Evolutionary conservation across 2,888 invertebrate genomes (phyloP).

Genomic region (Gerris lacustris): DNA sequence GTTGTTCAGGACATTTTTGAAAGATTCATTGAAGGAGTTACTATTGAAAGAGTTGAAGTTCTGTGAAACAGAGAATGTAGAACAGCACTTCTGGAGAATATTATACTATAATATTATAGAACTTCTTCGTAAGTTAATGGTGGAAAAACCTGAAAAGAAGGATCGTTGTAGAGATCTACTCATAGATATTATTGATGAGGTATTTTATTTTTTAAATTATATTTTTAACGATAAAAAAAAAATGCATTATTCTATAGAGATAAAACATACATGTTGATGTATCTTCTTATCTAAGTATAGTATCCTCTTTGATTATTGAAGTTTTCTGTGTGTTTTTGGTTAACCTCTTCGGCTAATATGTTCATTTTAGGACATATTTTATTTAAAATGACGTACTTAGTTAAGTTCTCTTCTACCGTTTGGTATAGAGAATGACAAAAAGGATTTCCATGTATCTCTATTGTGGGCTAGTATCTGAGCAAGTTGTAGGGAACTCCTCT

Average conservation of each 20-base stretch:
- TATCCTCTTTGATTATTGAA: too few relatives aligned
- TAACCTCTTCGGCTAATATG: too few relatives aligned
- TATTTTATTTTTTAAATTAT: constrained; percentile 24
- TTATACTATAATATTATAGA: constrained; percentile 81
- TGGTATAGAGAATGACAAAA: too few relatives aligned
- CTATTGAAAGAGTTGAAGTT: constrained; percentile 70
- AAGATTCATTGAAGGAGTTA: constrained; percentile 53
- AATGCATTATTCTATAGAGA: not conserved
- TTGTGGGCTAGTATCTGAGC: too few relatives aligned
- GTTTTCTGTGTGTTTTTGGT: too few relatives aligned
- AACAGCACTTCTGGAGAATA: constrained; percentile 84
- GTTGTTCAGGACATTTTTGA: constrained; percentile 43
- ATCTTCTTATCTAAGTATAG: too few relatives aligned
- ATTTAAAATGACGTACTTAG: too few relatives aligned
- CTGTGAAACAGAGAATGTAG: constrained; percentile 74
- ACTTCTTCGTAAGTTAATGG: constrained; percentile 56
- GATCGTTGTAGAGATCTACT: constrained; percentile 52
- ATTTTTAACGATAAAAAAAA: not conserved
- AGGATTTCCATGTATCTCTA: too few relatives aligned
- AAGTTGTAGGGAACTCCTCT: too few relatives aligned
- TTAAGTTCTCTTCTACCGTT: too few relatives aligned
- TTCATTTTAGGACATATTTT: too few relatives aligned
- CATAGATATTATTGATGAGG: constrained; percentile 60
- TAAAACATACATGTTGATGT: not conserved
- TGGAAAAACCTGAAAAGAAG: constrained; percentile 48